Evolutionary conservation across 2,797 vertebrate genomes (phyloP).

Genomic region (Takifugu ocellatus): DNA sequence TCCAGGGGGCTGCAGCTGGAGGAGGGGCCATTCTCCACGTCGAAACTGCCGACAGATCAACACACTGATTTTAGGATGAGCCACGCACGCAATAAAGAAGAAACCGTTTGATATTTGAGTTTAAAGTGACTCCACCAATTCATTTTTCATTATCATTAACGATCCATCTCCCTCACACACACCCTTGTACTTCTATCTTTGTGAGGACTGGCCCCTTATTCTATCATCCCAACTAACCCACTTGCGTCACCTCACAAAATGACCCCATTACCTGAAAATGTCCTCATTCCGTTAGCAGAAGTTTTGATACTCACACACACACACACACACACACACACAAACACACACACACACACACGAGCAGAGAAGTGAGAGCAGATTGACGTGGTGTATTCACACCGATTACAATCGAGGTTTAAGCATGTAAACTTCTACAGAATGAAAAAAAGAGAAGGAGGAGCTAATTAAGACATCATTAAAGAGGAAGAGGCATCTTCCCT

Average conservation of each 20-base stretch:
- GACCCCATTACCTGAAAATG: neutral
- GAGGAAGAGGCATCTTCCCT: neutral
- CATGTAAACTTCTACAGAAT: neutral
- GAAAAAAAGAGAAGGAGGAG: neutral
- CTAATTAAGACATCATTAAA: slow-evolving; percentile 3
- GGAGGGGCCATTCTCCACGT: slow-evolving; percentile 96
- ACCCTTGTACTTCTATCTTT: too few relatives aligned
- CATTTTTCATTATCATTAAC: too few relatives aligned
- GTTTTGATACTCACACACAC: neutral
- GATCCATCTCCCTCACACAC: neutral
- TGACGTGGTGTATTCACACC: too few relatives aligned
- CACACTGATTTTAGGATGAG: neutral
- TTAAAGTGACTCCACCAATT: too few relatives aligned
- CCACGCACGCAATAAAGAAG: neutral
- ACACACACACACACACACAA: neutral
- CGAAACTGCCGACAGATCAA: slow-evolving; percentile 81
- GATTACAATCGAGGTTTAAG: neutral
- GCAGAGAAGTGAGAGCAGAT: slow-evolving; percentile 19
- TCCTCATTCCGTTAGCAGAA: too few relatives aligned
- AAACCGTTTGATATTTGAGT: too few relatives aligned
- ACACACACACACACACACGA: slow-evolving; percentile 12
- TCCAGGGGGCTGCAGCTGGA: slow-evolving; percentile 94
- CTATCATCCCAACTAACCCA: too few relatives aligned
- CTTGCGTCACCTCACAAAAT: too few relatives aligned
- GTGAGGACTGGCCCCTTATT: too few relatives aligned